Evolutionary conservation across 1,140 invertebrate species (phyloP), one percentile per base, ranked within the genome.

Genomic region (Agrilus planipennis): DNA sequence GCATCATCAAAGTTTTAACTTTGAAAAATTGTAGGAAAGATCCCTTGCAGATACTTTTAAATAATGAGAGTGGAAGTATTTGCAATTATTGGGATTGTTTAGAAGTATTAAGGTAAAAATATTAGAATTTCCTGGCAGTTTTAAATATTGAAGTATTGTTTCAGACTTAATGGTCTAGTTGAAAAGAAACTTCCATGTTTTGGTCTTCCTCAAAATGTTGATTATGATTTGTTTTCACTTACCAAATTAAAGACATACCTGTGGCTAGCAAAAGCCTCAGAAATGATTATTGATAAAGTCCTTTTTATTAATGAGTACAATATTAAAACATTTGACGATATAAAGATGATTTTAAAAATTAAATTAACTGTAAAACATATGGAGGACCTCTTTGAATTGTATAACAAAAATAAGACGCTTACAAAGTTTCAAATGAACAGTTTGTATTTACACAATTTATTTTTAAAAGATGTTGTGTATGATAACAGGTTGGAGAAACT

Each of bases 101-200:
- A 6, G 54, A 56, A 44, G 34, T 43, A 11, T 30, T 53, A 16
- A 51, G 52, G 52, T 52, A 36, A 25, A 25, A 25, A 25, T 25
- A 11, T 25, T 25, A 25, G n/a, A 25, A 25, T 25, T 25, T 25
- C 5, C 22, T 11, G 5, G n/a, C 5, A 25, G 5, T 25, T 25
- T 25, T 25, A 25, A 5, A 25, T 25, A 25, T 25, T 25, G n/a
- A 25, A 25, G 5, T 25, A 25, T 25, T 25, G n/a, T 25, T 45
- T 35, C 21, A 45, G 54, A 17, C 16, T 57, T 27, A 32, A 44
- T 16, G 51, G 47, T 27, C 31, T 52, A 9, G 48, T 55, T 41
- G 54, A 57, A 34, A 54, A 55, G 44, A 34, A 45, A 14, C 53
- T 57, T 39, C 53, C 54, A 16, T 55, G 49, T 47, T 20, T 42